Conservation (phyloP, 37 sponge, comb jelly and placozoan species). For the Spongilla lacustris region DNA sequence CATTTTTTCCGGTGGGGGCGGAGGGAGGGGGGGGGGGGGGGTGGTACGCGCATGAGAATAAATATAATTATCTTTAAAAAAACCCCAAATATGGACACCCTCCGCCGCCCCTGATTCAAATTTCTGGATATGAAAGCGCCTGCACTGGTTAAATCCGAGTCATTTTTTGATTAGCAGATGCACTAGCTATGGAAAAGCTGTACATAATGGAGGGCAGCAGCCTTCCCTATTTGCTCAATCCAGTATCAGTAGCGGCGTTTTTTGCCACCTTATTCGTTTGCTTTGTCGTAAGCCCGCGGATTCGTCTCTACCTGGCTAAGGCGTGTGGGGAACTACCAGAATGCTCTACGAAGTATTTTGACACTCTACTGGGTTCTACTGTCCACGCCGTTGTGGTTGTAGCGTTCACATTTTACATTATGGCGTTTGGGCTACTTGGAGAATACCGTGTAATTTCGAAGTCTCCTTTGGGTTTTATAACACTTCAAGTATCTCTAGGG, state of each 20-base stretch:
- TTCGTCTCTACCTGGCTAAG: not conserved
- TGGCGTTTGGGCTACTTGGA: constrained; percentile 15
- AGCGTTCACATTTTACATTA: not conserved
- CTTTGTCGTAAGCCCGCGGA: constrained; percentile 19
- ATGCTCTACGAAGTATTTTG: not conserved
- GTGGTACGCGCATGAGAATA: too few relatives aligned
- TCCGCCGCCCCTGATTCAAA: too few relatives aligned
- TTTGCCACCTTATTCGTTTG: constrained; percentile 12
- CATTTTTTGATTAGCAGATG: too few relatives aligned
- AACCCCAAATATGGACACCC: too few relatives aligned
- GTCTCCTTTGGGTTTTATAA: constrained; percentile 35
- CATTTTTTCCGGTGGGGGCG: too few relatives aligned
- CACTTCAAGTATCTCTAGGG: constrained; percentile 60
- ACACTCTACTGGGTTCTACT: constrained; percentile 56
- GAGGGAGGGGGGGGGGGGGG: too few relatives aligned
- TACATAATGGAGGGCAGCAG: not conserved
- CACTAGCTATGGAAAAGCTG: too few relatives aligned
- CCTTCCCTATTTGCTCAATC: constrained; percentile 11
- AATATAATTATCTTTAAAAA: too few relatives aligned
- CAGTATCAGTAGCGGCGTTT: not conserved
- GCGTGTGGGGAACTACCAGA: not conserved
- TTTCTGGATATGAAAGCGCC: too few relatives aligned
- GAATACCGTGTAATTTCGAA: constrained; percentile 30
- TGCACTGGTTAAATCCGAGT: too few relatives aligned
- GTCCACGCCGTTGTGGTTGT: constrained; percentile 56